phyloP scores from a whole-genome alignment of 2,888 invertebrate species.

The Gerosis bhagava region DNA sequence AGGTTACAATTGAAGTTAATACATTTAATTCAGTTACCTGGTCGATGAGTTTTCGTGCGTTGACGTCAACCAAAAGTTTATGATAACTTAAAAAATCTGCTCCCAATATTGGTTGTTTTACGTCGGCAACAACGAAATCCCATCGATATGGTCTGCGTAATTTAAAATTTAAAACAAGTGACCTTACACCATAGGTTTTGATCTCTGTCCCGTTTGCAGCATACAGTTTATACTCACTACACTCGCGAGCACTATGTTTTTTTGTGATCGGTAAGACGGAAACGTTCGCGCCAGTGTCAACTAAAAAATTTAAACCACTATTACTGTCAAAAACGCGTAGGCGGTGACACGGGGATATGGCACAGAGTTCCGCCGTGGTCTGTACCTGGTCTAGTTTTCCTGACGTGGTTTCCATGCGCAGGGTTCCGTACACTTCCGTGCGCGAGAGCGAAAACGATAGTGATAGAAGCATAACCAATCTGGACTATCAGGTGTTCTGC shows the following conservation, averaged over 20 bases:
- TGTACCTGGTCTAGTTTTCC: conserved; percentile 10
- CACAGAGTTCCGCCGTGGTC: no score
- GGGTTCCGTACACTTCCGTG: conserved; percentile 26
- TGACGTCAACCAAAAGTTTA: conserved; percentile 1
- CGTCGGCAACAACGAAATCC: conserved; percentile 1
- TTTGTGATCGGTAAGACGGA: conserved; percentile 30
- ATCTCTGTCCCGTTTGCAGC: no score
- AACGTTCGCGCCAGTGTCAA: conserved; percentile 31
- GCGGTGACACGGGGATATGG: no score
- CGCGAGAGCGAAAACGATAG: conserved; percentile 15
- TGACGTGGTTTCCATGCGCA: conserved; percentile 28
- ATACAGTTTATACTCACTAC: no score
- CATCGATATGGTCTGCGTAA: conserved; percentile 4
- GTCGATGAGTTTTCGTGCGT: neutral
- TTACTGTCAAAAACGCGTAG: conserved; percentile 27
- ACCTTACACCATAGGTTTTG: no score
- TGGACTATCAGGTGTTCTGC: neutral
- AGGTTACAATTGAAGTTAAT: no score
- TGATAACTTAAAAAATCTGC: conserved; percentile 7
- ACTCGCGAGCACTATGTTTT: no score
- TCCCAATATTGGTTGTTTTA: conserved; percentile 7
- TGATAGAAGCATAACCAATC: conserved; percentile 31
- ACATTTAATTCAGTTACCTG: neutral
- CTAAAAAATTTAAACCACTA: conserved; percentile 20
- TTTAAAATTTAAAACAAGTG: neutral